These are phyloP conservation scores for Oscheius sp. DNA, from an alignment of 1,140 invertebrate genomes.

Conservation along the genomic window DNA sequence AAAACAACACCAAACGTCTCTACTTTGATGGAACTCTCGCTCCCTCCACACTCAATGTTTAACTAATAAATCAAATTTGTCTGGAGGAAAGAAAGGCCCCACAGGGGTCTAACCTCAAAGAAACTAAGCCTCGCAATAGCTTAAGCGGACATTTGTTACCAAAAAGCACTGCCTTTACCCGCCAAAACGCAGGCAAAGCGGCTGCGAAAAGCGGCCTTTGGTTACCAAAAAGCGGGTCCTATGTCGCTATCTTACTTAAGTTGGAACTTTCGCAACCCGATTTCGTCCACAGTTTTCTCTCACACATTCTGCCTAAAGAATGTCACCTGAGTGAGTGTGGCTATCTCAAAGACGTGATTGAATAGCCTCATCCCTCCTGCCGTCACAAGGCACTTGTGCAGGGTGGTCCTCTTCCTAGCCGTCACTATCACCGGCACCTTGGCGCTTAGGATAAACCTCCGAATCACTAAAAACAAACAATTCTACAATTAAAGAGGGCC, in stretches of 20 bases:
- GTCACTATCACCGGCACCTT: constrained; percentile 31
- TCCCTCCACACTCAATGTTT: constrained; percentile 8
- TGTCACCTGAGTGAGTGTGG: constrained; percentile 34
- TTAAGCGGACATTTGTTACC: too few species aligned
- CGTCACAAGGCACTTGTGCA: not conserved
- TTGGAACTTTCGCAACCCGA: too few species aligned
- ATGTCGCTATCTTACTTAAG: too few species aligned
- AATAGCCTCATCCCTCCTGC: constrained; percentile 32
- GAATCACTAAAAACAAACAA: constrained; percentile 35
- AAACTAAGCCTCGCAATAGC: too few species aligned
- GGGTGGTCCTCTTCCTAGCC: constrained; percentile 29
- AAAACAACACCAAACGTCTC: constrained; percentile 29
- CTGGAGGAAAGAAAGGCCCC: not conserved
- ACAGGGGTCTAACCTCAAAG: not conserved
- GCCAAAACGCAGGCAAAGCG: too few species aligned
- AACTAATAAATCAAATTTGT: constrained; percentile 8
- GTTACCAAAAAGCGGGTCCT: too few species aligned
- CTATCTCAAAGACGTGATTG: constrained; percentile 18
- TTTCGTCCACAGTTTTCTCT: too few species aligned
- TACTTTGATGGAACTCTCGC: constrained; percentile 38
- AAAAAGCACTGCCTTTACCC: too few species aligned
- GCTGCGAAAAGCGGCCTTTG: too few species aligned
- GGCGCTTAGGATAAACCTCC: constrained; percentile 7
- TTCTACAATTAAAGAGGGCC: not conserved
- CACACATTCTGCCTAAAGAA: too few species aligned